phyloP scores from a whole-genome alignment of 2,113 vertebrate species.

The Silurus asotus region DNA sequence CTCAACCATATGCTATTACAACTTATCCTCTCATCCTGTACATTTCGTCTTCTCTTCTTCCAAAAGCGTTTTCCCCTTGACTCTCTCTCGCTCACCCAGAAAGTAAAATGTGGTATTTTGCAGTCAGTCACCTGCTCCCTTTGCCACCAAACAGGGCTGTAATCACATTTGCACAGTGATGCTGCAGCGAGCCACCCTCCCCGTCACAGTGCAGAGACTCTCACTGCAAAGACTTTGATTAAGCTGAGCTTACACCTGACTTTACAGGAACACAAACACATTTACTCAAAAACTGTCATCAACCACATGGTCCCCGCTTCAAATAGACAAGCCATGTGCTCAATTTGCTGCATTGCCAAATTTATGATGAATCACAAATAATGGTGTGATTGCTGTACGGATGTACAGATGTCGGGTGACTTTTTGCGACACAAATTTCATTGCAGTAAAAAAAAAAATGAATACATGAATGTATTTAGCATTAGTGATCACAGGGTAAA shows the following conservation, averaged over 20 bases:
- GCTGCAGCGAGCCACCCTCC: neutral
- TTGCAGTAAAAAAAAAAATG: neutral
- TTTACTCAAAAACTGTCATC: neutral
- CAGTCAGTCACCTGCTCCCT: constrained; percentile 34
- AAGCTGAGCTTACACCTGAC: neutral
- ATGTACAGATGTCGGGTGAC: neutral
- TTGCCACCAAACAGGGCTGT: constrained; percentile 35
- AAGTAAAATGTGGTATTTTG: constrained; percentile 45
- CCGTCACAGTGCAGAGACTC: neutral
- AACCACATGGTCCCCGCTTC: neutral
- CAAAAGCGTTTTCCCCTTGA: neutral
- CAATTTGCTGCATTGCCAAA: neutral
- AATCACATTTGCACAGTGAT: constrained; percentile 41
- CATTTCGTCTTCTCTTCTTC: neutral
- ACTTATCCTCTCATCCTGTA: too few species aligned
- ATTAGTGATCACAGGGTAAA: too few species aligned
- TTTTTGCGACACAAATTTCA: neutral
- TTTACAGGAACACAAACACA: neutral
- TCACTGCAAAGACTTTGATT: constrained; percentile 8
- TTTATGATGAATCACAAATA: neutral
- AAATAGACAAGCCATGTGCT: neutral
- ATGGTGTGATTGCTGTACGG: neutral
- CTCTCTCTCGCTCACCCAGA: constrained; percentile 27
- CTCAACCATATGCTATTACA: neutral
- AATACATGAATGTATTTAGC: neutral